Base-by-base conservation (phyloP, 2,797 vertebrate genomes). In the Sebastiscus tertius region DNA sequence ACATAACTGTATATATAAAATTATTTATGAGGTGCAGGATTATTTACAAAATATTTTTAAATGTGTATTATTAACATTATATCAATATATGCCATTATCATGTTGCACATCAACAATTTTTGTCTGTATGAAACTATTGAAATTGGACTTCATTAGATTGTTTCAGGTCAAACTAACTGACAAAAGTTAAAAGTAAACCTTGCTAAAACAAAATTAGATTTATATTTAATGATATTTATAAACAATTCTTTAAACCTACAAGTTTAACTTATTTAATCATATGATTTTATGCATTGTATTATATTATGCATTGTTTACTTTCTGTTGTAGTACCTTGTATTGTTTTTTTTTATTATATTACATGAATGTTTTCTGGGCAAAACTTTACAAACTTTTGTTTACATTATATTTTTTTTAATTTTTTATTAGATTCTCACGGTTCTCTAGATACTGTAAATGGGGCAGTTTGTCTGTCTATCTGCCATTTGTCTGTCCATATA, bases 351-450 rank as follows among this genome's bases (percentile, higher is more conserved):
- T 27, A 8, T 59, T 5, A 31, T 26, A 22, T 2, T 24, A 36
- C 7, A 27, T 20, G 1, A 10, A n/a, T 10, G 39, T 31, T 63
- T 64, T 61, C 59, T 29, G 4, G 5, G 6, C 3, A 46, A 69
- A 62, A 72, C 55, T 72, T 55, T 61, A 2, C 10, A 12, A 65
- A 86, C 46, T 71, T 55, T 68, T 34, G 12, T 63, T 80, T 52
- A 22, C 16, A 61, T 49, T 36, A 31, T 20, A 5, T 60, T 54
- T 67, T 12, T 33, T 18, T 46, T 60, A n/a, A 52, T 34, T 71
- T 73, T 67, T 68, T n/a, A 55, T 66, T 52, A 3, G n/a, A 69
- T 54, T 67, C 9, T 66, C 39, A 20, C 36, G 20, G 12, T 39
- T 82, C 29, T 58, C 36, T 27, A 22, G 22, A 62, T 65, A 0